These are phyloP conservation scores for Hedya salicella DNA, from an alignment of 2,888 invertebrate species.

Conservation along the genomic window DNA sequence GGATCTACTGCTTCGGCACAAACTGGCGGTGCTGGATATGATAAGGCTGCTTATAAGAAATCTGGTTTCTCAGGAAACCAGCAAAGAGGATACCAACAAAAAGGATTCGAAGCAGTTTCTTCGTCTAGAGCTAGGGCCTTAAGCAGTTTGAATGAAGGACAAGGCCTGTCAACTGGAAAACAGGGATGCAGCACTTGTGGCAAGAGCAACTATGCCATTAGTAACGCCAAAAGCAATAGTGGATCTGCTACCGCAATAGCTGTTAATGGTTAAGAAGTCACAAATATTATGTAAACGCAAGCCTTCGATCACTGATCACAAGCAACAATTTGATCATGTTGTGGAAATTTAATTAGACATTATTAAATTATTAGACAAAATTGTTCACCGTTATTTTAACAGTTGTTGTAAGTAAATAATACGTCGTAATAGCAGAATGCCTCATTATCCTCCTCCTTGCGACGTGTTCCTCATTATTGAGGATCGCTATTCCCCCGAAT, in stretches of 20 bases:
- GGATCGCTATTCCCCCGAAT: no score
- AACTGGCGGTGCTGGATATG: no score
- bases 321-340: no score
- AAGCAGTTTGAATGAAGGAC: neutral
- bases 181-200: constrained; percentile 6
- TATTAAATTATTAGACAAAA: no score
- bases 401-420: no score
- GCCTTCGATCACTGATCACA: neutral
- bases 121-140: neutral
- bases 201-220: constrained; percentile 1
- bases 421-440: no score
- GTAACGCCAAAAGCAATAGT: constrained; percentile 2
- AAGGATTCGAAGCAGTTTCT: neutral
- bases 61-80: neutral
- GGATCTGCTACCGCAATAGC: constrained; percentile 1
- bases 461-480: no score
- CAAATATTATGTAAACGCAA: neutral
- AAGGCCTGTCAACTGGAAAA: neutral
- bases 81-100: no score
- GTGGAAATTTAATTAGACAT: no score
- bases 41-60: neutral
- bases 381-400: no score
- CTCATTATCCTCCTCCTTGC: no score
- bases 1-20: constrained; percentile 3
- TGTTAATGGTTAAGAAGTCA: constrained; percentile 1